Conservation (phyloP, 2,888 invertebrate species). For the Rambutsinella grinnellia region DNA sequence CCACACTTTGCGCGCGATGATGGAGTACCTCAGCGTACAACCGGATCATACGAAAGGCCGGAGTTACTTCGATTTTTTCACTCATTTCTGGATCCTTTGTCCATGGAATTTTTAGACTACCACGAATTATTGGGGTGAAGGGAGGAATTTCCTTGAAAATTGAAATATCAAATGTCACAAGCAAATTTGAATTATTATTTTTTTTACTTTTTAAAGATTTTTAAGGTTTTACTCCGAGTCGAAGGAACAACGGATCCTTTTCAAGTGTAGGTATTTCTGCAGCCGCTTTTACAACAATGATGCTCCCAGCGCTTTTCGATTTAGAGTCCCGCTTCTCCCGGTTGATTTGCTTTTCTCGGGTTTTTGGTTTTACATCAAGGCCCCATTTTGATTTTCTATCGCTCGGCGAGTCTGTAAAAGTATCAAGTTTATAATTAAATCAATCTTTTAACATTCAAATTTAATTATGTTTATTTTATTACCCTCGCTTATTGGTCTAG, state of each 20-base stretch:
- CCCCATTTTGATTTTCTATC: conserved; percentile 64
- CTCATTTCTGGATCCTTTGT: conserved; percentile 89
- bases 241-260: conserved; percentile 81
- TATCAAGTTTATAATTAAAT: conserved; percentile 46
- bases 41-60: conserved; percentile 81
- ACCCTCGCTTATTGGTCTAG: conserved; percentile 86
- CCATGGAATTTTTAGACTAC: conserved; percentile 84
- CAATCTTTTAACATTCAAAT: background rate
- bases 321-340: conserved; percentile 66
- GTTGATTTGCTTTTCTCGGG: conserved; percentile 66
- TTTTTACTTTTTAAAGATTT: too few species aligned
- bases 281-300: conserved; percentile 84
- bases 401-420: conserved; percentile 78
- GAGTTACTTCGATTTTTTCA: conserved; percentile 80
- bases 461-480: background rate
- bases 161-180: too few species aligned
- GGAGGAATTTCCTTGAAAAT: conserved; percentile 83
- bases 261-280: conserved; percentile 75
- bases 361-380: conserved; percentile 67
- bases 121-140: conserved; percentile 93
- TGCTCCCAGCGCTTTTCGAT: conserved; percentile 76
- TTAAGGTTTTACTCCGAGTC: conserved; percentile 74
- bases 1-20: conserved; percentile 84
- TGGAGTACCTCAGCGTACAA: conserved; percentile 88
- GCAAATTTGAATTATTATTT: too few species aligned